Percentiles rank a stretch among this genome's conserved stretches.
These are phyloP conservation scores for Chionomys nivalis DNA, from an alignment of 2,113 vertebrate species.

Conservation along the genomic window DNA sequence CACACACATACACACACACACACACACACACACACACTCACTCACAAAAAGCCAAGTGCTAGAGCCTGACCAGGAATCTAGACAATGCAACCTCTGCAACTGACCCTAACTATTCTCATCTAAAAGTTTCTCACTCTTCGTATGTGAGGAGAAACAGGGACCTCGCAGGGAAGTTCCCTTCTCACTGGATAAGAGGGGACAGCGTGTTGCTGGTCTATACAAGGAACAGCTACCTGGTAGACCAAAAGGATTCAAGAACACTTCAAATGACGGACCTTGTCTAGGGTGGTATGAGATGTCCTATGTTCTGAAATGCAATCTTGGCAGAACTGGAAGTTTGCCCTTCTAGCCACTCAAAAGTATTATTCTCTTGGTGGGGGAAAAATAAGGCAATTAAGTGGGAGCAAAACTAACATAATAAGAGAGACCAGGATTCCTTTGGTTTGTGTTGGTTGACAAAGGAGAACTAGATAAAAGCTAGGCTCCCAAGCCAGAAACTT, in stretches of 20 bases:
- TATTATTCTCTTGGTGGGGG: background rate
- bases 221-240: background rate
- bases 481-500: background rate
- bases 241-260: background rate
- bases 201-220: too few species aligned
- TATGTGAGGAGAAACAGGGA: background rate
- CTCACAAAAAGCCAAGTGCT: background rate
- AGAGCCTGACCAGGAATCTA: background rate
- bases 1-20: too few species aligned
- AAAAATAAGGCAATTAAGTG: background rate
- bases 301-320: background rate
- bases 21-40: too few species aligned
- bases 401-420: background rate
- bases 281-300: background rate
- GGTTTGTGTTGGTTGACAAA: background rate
- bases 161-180: background rate
- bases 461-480: background rate
- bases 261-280: background rate
- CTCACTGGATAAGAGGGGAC: background rate
- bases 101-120: background rate
- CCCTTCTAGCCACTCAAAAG: background rate
- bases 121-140: background rate
- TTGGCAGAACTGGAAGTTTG: background rate
- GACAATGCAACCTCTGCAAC: fast-evolving
- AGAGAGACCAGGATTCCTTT: background rate